Base-by-base conservation (phyloP, 1,140 invertebrate species). In the Andricus grossulariae region DNA sequence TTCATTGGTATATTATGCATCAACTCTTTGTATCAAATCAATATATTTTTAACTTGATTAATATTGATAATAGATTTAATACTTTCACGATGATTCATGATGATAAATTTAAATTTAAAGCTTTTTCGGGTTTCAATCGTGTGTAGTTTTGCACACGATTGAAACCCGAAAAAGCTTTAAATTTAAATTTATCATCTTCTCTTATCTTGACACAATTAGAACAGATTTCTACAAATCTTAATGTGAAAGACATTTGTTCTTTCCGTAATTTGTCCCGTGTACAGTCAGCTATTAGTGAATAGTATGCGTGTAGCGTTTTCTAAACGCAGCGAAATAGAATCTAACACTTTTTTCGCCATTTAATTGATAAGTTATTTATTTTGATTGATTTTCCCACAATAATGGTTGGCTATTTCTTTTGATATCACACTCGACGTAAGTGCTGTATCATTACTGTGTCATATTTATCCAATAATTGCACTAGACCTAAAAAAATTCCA, bases 401-500 rank as follows among this genome's bases (percentile, higher is more conserved):
- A 80, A 73, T 74, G 72, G 72, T 80, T 55, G 49, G 57, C 25
- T 70, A 74, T 54, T 52, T 77, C 50, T 45, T 32, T 50, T 50
- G 39, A 51, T 49, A 32, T 32, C n/a, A 54, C 57, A 54, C 57
- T 73, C 32, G 70, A 18, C 71, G 18, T 49, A 77, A 55, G 50
- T 80, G 75, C 19, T 77, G 71, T 72, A 71, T 49, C 79, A 80
- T 77, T 51, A 71, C 21, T 45, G 55, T 71, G 71, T 80, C 54
- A 66, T 73, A 80, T 77, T 80, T 80, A 18, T 57, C 57, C 25
- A 80, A 80, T 50, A 80, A n/a, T 77, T 77, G 25, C 57, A 80
- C 75, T 50, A 77, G 52, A 21, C 75, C 72, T 39, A 80, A 74
- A 74, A 71, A 80, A 49, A 77, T 80, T 13, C 79, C 79, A 80